These are phyloP conservation scores for Galaxea fascicularis DNA, from an alignment of 92 coral and sea anemone genomes.

Conservation along the genomic window DNA sequence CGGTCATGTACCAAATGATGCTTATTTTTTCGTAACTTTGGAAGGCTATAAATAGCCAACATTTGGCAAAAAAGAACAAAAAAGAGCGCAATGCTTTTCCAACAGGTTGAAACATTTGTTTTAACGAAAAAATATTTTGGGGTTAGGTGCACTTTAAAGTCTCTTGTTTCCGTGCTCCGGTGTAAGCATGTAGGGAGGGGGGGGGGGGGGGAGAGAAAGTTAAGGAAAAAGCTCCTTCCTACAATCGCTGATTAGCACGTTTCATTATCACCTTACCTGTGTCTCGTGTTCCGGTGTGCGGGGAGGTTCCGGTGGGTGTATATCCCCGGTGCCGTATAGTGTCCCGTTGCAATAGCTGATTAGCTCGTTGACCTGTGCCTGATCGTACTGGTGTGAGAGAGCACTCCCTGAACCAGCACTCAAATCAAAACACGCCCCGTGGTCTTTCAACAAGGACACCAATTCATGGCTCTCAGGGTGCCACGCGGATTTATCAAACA, in stretches of 20 bases:
- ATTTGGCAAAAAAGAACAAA: too few species aligned
- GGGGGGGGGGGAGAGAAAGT: too few species aligned
- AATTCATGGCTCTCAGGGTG: slow-evolving; percentile 70
- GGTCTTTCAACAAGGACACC: slow-evolving; percentile 58
- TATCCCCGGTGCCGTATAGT: slow-evolving; percentile 95
- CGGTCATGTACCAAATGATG: too few species aligned
- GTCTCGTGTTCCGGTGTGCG: slow-evolving; percentile 82
- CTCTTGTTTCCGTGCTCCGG: too few species aligned
- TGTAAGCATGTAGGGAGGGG: too few species aligned
- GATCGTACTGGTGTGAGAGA: slow-evolving; percentile 90
- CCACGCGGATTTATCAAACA: slow-evolving; percentile 82
- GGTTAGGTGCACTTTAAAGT: too few species aligned
- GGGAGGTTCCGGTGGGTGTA: slow-evolving; percentile 94
- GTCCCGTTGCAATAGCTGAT: slow-evolving; percentile 78
- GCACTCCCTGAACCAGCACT: slow-evolving; percentile 90
- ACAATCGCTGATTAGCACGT: background rate
- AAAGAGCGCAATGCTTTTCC: too few species aligned
- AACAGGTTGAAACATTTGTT: too few species aligned
- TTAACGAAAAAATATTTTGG: too few species aligned
- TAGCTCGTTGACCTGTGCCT: slow-evolving; percentile 72
- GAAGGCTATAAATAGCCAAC: too few species aligned
- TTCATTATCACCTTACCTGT: slow-evolving; percentile 34
- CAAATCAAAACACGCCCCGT: slow-evolving; percentile 85
- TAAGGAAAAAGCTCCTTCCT: too few species aligned
- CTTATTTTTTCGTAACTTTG: too few species aligned